phyloP scores from a whole-genome alignment of 2,113 vertebrate species.

The Dasyornis broadbenti region DNA sequence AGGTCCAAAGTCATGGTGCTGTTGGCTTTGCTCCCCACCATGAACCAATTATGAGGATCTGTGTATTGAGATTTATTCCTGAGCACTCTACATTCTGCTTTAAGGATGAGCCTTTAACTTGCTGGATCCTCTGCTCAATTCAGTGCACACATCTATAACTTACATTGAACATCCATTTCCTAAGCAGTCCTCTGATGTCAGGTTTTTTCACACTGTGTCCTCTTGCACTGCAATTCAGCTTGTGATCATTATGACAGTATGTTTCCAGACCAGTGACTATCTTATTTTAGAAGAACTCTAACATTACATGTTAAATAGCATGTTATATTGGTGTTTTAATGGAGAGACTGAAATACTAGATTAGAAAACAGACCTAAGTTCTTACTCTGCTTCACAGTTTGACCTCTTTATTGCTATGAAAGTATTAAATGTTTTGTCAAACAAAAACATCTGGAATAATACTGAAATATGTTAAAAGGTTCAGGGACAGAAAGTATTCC shows the following conservation, averaged over 20 bases:
- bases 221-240: background rate
- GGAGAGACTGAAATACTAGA: background rate
- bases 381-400: background rate
- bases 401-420: background rate
- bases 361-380: background rate
- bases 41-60: background rate
- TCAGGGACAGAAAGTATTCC: background rate
- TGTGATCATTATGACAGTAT: background rate
- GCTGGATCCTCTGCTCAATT: background rate
- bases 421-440: background rate
- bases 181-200: background rate
- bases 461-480: background rate
- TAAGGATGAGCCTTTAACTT: background rate
- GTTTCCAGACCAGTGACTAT: background rate
- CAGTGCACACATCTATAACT: rapidly evolving
- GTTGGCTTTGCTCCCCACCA: background rate
- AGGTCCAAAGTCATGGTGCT: background rate
- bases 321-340: background rate
- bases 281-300: background rate
- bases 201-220: background rate
- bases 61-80: background rate
- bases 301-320: background rate
- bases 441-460: background rate
- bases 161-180: background rate
- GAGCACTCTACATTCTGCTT: background rate